Evolutionary conservation across 2,888 invertebrate species (phyloP), one percentile per base, ranked within the genome.

Genomic region (Acronicta leporina): DNA sequence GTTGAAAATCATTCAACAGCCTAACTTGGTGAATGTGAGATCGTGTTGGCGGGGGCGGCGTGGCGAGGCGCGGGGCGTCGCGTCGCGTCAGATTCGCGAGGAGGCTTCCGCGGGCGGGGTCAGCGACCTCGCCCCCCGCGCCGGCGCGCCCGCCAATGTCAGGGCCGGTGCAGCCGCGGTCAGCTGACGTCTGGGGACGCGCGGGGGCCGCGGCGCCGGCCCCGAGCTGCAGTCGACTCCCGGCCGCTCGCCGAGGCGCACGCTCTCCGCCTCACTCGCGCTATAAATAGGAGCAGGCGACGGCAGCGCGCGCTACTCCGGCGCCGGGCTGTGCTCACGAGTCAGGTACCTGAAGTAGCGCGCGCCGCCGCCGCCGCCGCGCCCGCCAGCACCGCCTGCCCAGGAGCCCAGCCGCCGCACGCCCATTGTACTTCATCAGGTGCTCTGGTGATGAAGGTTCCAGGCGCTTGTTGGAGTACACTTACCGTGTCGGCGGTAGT

Each of bases 261-360:
- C 92, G 92, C 85, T 80, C 77, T 72, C 75, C 68, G 79, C 72
- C 65, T 65, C 45, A 45, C 74, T 74, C 89, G 87, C 88, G 87
- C 88, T 90, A 89, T 88, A 72, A 81, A 88, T 88, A 91, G 87
- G 80, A 86, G 75, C 82, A 78, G 88, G 87, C 88, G 89, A 86
- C 79, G 90, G 85, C 90, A 85, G 95, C 96, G 96, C 97, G 97
- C 96, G 97, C 96, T 98, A 97, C 97, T 96, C 97, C 95, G 97
- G 97, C 97, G 96, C 97, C 97, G 95, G 95, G 97, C 98, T 98
- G 93, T 94, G 95, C 95, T 94, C 92, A 92, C 89, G 92, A 98
- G 98, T 98, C 98, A 98, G 98, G 98, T 98, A 98, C 98, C 98
- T 98, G 98, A 98, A 98, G 98, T 98, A 98, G 98, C 98, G 98